These are phyloP conservation scores for Lordiphosa clarofinis DNA, from an alignment of 1,140 invertebrate species.

Conservation along the genomic window DNA sequence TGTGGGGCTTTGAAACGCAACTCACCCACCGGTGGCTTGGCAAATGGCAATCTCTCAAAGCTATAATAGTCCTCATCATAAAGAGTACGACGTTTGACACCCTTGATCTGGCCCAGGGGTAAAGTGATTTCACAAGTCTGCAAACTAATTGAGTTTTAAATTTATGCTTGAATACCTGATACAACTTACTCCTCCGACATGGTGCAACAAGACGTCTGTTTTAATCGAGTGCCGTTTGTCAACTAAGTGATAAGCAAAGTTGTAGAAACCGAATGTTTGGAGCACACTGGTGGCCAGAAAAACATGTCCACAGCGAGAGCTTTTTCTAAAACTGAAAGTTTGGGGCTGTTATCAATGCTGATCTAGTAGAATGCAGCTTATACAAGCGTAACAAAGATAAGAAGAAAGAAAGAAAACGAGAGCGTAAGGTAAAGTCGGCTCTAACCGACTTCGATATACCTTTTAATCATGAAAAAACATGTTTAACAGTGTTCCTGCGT, in stretches of 20 bases:
- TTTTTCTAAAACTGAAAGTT: constrained; percentile 6
- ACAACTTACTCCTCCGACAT: constrained; percentile 42
- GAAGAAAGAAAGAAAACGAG: too few species aligned
- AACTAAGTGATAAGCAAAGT: constrained; percentile 28
- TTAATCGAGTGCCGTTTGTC: constrained; percentile 10
- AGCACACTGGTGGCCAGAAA: constrained; percentile 30
- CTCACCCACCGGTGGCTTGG: constrained; percentile 85
- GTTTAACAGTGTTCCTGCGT: too few species aligned
- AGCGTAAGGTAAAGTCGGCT: too few species aligned
- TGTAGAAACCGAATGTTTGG: constrained; percentile 19
- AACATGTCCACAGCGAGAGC: constrained; percentile 17
- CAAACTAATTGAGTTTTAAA: constrained; percentile 8
- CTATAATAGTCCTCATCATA: constrained; percentile 74
- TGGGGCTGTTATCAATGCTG: neutral
- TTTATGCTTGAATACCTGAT: neutral
- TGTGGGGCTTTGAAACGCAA: constrained; percentile 82
- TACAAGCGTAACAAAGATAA: too few species aligned
- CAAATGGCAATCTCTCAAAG: constrained; percentile 86
- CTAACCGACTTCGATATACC: too few species aligned
- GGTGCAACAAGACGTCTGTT: neutral
- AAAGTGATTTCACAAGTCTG: constrained; percentile 40
- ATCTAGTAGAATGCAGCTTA: neutral
- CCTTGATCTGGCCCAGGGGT: constrained; percentile 56
- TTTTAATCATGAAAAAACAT: too few species aligned
- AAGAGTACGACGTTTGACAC: constrained; percentile 35